Conservation (phyloP, 2,797 vertebrate genomes). For the Neomorphus geoffroyi region DNA sequence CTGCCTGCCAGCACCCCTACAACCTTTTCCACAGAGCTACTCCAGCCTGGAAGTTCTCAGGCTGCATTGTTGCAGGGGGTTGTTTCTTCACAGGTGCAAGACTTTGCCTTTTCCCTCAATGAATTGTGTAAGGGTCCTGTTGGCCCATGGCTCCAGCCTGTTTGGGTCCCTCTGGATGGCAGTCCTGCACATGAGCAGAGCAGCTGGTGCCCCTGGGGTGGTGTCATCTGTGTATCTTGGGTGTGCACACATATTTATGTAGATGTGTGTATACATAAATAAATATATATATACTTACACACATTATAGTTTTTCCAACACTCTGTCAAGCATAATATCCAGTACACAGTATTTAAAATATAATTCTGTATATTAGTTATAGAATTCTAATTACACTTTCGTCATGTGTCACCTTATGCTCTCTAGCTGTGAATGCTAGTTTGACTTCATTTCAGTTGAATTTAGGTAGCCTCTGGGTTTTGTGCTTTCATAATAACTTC, state of each 20-base stretch:
- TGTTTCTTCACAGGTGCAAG: neutral
- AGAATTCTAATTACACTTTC: neutral
- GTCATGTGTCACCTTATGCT: too few species aligned
- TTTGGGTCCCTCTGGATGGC: neutral
- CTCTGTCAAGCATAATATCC: neutral
- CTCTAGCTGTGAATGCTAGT: neutral
- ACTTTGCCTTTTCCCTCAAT: neutral
- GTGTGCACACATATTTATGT: neutral
- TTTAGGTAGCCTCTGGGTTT: neutral
- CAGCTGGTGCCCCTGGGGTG: neutral
- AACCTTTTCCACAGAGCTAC: neutral
- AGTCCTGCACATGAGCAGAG: accelerated
- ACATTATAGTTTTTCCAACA: neutral
- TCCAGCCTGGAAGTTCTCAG: accelerated
- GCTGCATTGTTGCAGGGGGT: accelerated
- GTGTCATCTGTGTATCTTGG: neutral
- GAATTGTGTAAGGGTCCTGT: neutral
- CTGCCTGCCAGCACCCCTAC: neutral
- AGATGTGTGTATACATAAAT: neutral
- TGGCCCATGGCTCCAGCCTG: neutral
- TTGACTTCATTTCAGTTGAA: neutral
- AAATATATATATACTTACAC: neutral
- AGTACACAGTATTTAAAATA: neutral
- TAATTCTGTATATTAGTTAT: neutral
- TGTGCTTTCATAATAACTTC: neutral